phyloP scores from a whole-genome alignment of 2,888 invertebrate genomes.

The Lasioglossum figueresi region DNA sequence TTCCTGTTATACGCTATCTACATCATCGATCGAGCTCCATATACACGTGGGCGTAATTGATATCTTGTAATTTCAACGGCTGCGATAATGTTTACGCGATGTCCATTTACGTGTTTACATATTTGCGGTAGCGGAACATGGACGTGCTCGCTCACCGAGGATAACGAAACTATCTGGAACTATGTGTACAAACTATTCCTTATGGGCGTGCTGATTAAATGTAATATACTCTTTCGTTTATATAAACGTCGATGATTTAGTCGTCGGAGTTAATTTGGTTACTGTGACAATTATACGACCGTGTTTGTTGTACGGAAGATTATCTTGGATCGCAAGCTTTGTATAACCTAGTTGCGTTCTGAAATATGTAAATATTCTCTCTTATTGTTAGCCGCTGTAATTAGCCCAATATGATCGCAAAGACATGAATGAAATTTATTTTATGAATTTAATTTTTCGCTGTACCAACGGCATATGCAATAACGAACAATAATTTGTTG shows the following conservation, averaged over 20 bases:
- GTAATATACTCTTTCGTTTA: not conserved
- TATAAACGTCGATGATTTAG: not conserved
- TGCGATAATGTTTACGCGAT: conserved; percentile 60
- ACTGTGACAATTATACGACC: not conserved
- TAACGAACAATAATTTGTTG: not conserved
- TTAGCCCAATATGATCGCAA: not conserved
- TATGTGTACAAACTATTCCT: conserved; percentile 27
- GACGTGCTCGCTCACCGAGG: not conserved
- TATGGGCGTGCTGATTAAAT: not conserved
- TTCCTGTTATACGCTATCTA: not conserved
- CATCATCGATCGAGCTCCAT: too few species aligned
- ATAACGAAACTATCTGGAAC: conserved; percentile 15
- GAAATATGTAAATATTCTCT: not conserved
- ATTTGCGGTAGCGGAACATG: not conserved
- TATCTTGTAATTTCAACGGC: conserved; percentile 40
- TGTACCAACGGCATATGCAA: not conserved
- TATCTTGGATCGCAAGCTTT: not conserved
- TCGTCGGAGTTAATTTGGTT: not conserved
- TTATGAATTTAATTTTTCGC: not conserved
- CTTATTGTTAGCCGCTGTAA: not conserved
- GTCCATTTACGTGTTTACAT: conserved; percentile 1
- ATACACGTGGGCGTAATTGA: not conserved
- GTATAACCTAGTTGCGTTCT: not conserved
- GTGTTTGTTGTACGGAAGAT: not conserved
- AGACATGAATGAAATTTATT: not conserved